Evolutionary conservation across 2,888 invertebrate genomes (phyloP).

Genomic region (Marasmarcha lunaedactyla): DNA sequence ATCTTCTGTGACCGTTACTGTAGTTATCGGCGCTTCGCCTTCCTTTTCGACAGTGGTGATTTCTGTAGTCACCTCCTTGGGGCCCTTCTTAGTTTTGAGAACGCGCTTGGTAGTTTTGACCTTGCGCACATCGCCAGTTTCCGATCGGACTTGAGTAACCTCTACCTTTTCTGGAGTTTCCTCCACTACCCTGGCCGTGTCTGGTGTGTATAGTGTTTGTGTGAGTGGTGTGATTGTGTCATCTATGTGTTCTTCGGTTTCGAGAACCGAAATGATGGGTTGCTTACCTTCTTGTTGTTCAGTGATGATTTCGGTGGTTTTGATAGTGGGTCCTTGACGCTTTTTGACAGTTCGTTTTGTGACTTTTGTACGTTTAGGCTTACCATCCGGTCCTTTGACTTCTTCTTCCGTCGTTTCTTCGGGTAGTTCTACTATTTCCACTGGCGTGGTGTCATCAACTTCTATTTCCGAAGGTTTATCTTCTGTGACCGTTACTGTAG

Average conservation of each 20-base stretch:
- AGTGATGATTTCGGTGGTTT: slow-evolving; percentile 28
- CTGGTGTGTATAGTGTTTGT: slow-evolving; percentile 11
- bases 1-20: slow-evolving; percentile 11
- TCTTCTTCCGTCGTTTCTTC: slow-evolving; percentile 28
- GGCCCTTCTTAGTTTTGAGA: slow-evolving; percentile 36
- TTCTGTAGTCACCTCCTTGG: slow-evolving; percentile 34
- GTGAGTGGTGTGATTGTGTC: slow-evolving; percentile 15
- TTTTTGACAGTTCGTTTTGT: slow-evolving; percentile 25
- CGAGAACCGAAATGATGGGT: slow-evolving; percentile 17
- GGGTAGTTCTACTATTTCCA: slow-evolving; percentile 25
- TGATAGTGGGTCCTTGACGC: slow-evolving; percentile 29
- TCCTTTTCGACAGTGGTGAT: slow-evolving; percentile 41
- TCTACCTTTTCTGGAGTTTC: slow-evolving; percentile 22
- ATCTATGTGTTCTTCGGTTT: slow-evolving; percentile 14
- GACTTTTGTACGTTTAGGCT: slow-evolving; percentile 16
- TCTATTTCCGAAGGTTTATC: slow-evolving; percentile 7
- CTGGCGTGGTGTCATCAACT: not conserved
- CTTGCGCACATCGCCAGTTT: slow-evolving; percentile 13
- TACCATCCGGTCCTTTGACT: slow-evolving; percentile 12
- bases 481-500: slow-evolving; percentile 19
- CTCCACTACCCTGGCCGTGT: slow-evolving; percentile 23
- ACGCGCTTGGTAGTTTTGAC: slow-evolving; percentile 16
- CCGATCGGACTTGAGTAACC: slow-evolving; percentile 13
- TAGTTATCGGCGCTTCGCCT: slow-evolving; percentile 26
- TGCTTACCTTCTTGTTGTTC: slow-evolving; percentile 28